Percentiles rank a stretch among this genome's conserved stretches.
These are phyloP conservation scores for Calameuta pallipes DNA, from an alignment of 2,888 invertebrate species.

Conservation along the genomic window DNA sequence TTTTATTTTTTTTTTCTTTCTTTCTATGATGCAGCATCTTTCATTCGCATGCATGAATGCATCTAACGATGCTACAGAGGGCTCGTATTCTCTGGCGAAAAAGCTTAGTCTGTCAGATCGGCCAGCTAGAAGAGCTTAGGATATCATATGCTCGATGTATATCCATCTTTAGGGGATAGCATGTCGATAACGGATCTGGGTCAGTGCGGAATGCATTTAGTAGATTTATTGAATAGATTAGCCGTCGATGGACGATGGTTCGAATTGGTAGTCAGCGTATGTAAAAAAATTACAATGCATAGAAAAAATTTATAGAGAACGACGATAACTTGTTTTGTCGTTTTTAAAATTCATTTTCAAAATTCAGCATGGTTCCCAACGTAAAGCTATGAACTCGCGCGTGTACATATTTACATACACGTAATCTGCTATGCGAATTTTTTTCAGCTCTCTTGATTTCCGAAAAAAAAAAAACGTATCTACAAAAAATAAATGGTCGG, in stretches of 20 bases:
- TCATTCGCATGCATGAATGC: not conserved
- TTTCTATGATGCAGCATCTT: not conserved
- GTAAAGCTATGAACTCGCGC: not conserved
- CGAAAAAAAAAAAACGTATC: not conserved
- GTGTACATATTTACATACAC: not conserved
- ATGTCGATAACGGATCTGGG: not conserved
- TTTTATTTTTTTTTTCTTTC: not conserved
- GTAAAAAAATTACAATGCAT: no score
- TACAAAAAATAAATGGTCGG: not conserved
- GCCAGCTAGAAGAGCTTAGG: not conserved
- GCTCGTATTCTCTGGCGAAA: not conserved
- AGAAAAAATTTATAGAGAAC: not conserved
- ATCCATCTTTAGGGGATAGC: not conserved
- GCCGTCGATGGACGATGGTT: no score
- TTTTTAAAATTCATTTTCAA: not conserved
- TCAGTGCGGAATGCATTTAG: no score
- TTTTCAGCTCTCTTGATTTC: not conserved
- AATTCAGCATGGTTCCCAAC: not conserved
- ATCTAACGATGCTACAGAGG: no score
- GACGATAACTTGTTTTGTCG: not conserved
- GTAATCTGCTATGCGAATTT: not conserved
- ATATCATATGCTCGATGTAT: not conserved
- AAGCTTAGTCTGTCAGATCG: not conserved
- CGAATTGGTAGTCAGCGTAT: no score
- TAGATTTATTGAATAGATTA: no score